Conservation (phyloP, 2,113 vertebrate species). For the Ahaetulla prasina region DNA sequence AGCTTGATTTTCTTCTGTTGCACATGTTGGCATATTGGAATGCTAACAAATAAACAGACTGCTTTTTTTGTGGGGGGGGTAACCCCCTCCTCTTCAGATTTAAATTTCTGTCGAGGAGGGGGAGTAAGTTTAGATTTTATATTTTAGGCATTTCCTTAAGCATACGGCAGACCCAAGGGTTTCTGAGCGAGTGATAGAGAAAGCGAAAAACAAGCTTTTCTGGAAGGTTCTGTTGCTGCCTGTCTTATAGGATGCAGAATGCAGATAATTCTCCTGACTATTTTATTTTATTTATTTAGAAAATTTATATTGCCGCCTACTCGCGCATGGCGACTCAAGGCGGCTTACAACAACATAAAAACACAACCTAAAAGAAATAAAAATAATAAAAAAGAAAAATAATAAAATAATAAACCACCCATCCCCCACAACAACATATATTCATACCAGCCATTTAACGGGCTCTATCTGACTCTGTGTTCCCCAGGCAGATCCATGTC, state of each 20-base stretch:
- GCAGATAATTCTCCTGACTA: not conserved
- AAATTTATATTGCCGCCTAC: too few species aligned
- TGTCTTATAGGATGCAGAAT: not conserved
- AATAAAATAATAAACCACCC: too few species aligned
- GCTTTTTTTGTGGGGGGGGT: not conserved
- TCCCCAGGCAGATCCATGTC: too few species aligned
- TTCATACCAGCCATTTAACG: too few species aligned
- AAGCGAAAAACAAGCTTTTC: not conserved
- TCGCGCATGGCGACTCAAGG: too few species aligned
- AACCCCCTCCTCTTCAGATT: slow-evolving; percentile 23
- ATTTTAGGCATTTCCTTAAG: slow-evolving; percentile 33
- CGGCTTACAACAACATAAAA: too few species aligned
- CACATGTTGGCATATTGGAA: slow-evolving; percentile 57
- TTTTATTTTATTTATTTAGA: too few species aligned
- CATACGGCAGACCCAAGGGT: not conserved
- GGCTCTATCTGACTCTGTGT: too few species aligned
- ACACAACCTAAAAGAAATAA: too few species aligned
- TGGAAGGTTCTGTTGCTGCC: not conserved
- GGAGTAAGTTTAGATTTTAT: slow-evolving; percentile 42
- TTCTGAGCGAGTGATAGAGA: not conserved
- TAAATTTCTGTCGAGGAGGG: slow-evolving; percentile 28
- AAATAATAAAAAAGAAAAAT: too few species aligned
- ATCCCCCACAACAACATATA: too few species aligned
- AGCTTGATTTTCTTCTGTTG: slow-evolving; percentile 43
- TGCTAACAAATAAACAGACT: slow-evolving; percentile 54